phyloP scores from a whole-genome alignment of 2,113 vertebrate genomes.

The Clarias macrocephalus region DNA sequence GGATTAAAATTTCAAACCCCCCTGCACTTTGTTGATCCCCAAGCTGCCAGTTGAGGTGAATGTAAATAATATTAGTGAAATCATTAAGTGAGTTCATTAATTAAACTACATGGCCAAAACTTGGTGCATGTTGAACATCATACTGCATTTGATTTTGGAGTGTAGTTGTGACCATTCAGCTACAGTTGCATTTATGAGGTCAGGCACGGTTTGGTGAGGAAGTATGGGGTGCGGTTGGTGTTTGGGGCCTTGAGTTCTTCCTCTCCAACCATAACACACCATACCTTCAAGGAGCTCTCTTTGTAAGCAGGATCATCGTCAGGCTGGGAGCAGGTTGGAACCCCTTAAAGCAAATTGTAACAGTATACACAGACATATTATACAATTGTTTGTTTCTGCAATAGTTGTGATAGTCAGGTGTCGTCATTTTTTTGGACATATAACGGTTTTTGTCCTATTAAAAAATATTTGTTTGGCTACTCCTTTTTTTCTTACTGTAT shows the following conservation, averaged over 20 bases:
- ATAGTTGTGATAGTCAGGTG: not conserved
- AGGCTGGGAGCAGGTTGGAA: not conserved
- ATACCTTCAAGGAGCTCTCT: not conserved
- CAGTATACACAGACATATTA: not conserved
- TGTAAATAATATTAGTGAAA: conserved; percentile 22
- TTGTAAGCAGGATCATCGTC: not conserved
- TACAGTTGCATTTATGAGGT: not conserved
- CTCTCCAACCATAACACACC: not conserved
- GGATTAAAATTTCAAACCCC: conserved; percentile 34
- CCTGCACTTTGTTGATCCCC: not conserved
- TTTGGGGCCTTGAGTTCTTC: not conserved
- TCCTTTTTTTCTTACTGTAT: no score
- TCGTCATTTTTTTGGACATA: not conserved
- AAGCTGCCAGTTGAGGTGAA: not conserved
- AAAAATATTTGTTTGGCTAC: not conserved
- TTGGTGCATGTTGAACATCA: not conserved
- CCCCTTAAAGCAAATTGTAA: not conserved
- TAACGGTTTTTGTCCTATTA: not conserved
- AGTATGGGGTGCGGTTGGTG: not conserved
- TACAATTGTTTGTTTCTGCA: not conserved
- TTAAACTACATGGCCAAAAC: not conserved
- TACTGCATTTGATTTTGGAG: not conserved
- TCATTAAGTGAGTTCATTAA: not conserved
- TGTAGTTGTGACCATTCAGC: not conserved
- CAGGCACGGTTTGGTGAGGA: not conserved